A percentile compares a stretch with the other conserved stretches of the same genome.
These are phyloP conservation scores for Dolichoris vasculosae DNA, from an alignment of 1,140 invertebrate species.

Conservation along the genomic window DNA sequence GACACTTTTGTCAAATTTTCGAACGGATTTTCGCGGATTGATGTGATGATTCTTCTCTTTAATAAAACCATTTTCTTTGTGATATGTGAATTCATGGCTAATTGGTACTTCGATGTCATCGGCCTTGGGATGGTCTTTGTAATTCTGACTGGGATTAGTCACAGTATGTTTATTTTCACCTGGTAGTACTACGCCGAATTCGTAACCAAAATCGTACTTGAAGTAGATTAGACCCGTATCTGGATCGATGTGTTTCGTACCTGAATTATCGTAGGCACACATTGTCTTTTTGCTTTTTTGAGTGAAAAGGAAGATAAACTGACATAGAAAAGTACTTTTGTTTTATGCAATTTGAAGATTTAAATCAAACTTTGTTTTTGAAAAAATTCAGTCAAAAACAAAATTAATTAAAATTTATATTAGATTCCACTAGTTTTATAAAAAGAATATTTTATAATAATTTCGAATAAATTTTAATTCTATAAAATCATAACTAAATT, in stretches of 20 bases:
- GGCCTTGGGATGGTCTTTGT: slow-evolving; percentile 74
- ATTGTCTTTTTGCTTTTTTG: slow-evolving; percentile 39
- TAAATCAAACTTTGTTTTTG: too few relatives aligned
- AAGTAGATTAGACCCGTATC: slow-evolving; percentile 87
- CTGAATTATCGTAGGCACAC: slow-evolving; percentile 68
- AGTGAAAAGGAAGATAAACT: not conserved
- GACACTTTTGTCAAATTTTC: slow-evolving; percentile 75
- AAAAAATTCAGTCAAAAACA: too few relatives aligned
- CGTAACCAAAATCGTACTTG: slow-evolving; percentile 89
- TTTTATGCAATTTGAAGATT: not conserved
- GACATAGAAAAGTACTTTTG: not conserved
- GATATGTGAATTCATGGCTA: slow-evolving; percentile 76
- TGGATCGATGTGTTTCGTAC: slow-evolving; percentile 85
- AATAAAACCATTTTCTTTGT: slow-evolving; percentile 64
- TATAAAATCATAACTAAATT: too few relatives aligned
- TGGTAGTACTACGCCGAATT: slow-evolving; percentile 84
- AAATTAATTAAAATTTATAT: too few relatives aligned
- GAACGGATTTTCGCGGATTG: slow-evolving; percentile 23
- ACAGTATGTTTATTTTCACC: slow-evolving; percentile 78
- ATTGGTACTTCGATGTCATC: slow-evolving; percentile 79
- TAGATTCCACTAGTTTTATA: too few relatives aligned
- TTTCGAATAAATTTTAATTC: too few relatives aligned
- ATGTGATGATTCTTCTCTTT: slow-evolving; percentile 56
- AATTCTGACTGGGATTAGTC: slow-evolving; percentile 70
- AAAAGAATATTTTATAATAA: too few relatives aligned